Evolutionary conservation across 2,888 invertebrate species (phyloP).

Genomic region (Pherbina coryleti): DNA sequence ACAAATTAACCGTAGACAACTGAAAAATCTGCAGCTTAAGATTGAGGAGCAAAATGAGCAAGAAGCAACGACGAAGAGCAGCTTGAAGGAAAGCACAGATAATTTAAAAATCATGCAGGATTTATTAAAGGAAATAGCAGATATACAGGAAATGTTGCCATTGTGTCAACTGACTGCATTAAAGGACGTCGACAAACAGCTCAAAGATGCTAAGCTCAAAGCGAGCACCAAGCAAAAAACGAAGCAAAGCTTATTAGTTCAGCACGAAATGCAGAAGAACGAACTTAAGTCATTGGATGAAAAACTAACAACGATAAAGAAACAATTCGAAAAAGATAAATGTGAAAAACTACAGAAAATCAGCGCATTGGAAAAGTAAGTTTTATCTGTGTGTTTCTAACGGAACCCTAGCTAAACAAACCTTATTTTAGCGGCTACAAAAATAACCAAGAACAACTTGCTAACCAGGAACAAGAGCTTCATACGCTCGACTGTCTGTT

Average conservation of each 20-base stretch:
- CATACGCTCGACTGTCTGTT: slow-evolving; percentile 38
- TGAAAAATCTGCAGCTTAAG: slow-evolving; percentile 46
- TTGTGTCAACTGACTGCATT: slow-evolving; percentile 44
- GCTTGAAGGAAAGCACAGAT: slow-evolving; percentile 49
- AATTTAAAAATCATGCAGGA: slow-evolving; percentile 44
- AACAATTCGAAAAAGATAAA: slow-evolving; percentile 39
- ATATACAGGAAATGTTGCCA: slow-evolving; percentile 48
- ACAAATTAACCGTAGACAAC: slow-evolving; percentile 10
- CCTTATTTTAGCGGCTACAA: neutral
- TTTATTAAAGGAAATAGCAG: slow-evolving; percentile 48
- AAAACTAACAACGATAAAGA: slow-evolving; percentile 35
- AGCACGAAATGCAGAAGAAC: slow-evolving; percentile 37
- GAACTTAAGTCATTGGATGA: slow-evolving; percentile 21
- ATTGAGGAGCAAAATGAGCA: slow-evolving; percentile 41
- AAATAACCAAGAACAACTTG: neutral
- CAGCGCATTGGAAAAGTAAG: neutral
- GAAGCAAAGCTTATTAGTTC: slow-evolving; percentile 16
- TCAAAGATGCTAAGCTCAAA: slow-evolving; percentile 20
- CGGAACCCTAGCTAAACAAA: neutral
- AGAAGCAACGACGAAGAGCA: slow-evolving; percentile 18
- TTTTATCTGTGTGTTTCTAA: neutral
- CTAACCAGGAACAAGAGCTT: slow-evolving; percentile 37
- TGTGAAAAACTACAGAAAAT: neutral
- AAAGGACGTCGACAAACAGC: slow-evolving; percentile 43
- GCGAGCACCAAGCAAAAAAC: neutral